Evolutionary conservation across 2,113 vertebrate genomes (phyloP).

Genomic region (Aspiorhynchus laticeps): DNA sequence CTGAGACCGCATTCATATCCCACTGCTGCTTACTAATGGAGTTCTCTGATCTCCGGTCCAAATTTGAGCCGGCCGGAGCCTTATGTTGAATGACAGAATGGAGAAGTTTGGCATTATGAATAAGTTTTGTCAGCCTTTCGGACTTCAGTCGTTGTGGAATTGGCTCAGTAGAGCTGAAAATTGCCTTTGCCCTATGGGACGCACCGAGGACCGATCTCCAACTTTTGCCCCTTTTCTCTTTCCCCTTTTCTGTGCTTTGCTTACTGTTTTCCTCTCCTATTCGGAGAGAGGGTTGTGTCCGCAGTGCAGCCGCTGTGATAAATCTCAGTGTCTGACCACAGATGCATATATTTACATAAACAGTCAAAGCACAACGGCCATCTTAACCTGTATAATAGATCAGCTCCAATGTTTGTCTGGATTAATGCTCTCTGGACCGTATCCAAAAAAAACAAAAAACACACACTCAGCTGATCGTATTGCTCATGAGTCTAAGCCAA

Average conservation of each 20-base stretch:
- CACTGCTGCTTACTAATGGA: conserved; percentile 38
- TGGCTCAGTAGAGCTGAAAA: conserved; percentile 80
- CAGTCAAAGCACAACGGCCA: not conserved
- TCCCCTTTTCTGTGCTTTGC: conserved; percentile 46
- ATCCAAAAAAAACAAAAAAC: not conserved
- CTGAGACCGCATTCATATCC: conserved; percentile 11
- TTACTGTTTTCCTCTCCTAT: conserved; percentile 25
- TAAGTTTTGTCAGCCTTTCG: conserved; percentile 71
- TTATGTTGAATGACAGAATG: conserved; percentile 41
- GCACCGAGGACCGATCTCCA: conserved; percentile 55
- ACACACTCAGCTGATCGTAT: not conserved
- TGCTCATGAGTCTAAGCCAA: too few relatives aligned
- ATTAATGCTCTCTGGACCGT: not conserved
- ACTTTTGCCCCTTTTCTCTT: conserved; percentile 42
- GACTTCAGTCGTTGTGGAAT: conserved; percentile 66
- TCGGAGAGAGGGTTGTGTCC: conserved; percentile 9
- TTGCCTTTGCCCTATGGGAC: conserved; percentile 71
- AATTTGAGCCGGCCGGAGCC: conserved; percentile 55
- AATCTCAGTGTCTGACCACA: not conserved
- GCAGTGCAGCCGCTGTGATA: not conserved
- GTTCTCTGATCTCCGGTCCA: conserved; percentile 37
- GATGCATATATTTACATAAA: conserved; percentile 32
- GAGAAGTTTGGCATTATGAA: conserved; percentile 64
- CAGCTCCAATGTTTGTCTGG: not conserved
- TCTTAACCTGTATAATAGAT: conserved; percentile 8